phyloP scores from a whole-genome alignment of 2,888 invertebrate species.

The Anoncus sp. region DNA sequence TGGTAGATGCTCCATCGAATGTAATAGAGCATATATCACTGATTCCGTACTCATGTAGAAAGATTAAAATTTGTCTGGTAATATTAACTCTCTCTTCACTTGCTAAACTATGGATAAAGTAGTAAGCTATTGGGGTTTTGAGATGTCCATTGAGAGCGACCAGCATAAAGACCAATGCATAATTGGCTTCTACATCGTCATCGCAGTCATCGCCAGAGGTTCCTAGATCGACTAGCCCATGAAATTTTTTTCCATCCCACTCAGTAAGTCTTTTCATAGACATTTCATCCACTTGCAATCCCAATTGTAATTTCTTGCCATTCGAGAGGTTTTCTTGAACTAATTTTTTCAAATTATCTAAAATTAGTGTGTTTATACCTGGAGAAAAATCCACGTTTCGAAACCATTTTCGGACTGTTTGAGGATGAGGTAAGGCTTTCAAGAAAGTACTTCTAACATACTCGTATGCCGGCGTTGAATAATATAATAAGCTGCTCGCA shows the following conservation, averaged over 20 bases:
- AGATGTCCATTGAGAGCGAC: constrained; percentile 68
- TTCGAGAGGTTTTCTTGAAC: constrained; percentile 40
- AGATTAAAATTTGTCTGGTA: constrained; percentile 63
- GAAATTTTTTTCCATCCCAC: constrained; percentile 73
- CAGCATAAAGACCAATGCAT: constrained; percentile 72
- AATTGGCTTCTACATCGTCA: constrained; percentile 64
- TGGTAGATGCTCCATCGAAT: constrained; percentile 72
- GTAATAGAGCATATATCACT: constrained; percentile 65
- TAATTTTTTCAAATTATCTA: constrained; percentile 30
- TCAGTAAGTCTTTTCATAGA: constrained; percentile 61
- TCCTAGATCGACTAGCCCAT: constrained; percentile 4
- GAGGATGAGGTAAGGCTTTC: constrained; percentile 59
- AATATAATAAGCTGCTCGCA: constrained; percentile 51
- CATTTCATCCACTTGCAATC: constrained; percentile 25
- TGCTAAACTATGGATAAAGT: constrained; percentile 69
- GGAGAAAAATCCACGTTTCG: constrained; percentile 42
- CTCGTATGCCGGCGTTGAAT: constrained; percentile 44
- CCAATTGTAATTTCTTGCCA: constrained; percentile 49
- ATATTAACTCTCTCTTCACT: constrained; percentile 68
- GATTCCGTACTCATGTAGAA: constrained; percentile 67
- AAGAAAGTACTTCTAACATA: constrained; percentile 60
- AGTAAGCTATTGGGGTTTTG: constrained; percentile 74
- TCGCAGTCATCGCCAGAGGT: constrained; percentile 65
- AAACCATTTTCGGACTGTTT: constrained; percentile 60
- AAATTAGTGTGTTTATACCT: background rate